A percentile compares a stretch with the other conserved stretches of the same genome.
These are phyloP conservation scores for Sminthurinus aureus DNA, from an alignment of 2,888 invertebrate genomes.

Conservation along the genomic window DNA sequence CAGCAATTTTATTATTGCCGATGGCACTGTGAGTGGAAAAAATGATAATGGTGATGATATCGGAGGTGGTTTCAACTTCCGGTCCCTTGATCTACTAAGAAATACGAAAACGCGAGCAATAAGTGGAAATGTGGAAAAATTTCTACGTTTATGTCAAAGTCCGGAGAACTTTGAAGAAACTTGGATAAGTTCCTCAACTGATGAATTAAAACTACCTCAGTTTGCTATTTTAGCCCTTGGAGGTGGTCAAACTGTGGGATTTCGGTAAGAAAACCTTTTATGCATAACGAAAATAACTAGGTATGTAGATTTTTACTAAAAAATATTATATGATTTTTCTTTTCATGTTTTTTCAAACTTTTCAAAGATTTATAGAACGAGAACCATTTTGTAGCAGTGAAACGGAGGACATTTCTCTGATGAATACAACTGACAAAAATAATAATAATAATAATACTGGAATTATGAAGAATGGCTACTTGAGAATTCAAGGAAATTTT, in stretches of 20 bases:
- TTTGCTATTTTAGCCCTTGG: background rate
- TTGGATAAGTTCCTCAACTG: background rate
- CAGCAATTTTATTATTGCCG: background rate
- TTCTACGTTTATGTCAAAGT: background rate
- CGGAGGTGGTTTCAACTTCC: too few relatives aligned
- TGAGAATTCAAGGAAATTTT: constrained; percentile 14
- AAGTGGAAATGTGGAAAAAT: background rate
- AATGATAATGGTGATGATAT: background rate
- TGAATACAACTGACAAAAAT: background rate
- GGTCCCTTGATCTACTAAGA: too few relatives aligned
- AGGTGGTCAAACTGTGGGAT: background rate
- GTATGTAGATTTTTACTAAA: background rate
- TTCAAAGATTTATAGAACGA: background rate
- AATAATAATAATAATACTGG: constrained; percentile 12
- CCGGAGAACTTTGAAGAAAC: background rate
- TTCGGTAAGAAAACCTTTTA: background rate
- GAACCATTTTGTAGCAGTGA: constrained; percentile 12
- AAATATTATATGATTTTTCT: background rate
- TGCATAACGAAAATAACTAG: background rate
- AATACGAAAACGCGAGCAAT: too few relatives aligned
- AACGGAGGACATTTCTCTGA: background rate
- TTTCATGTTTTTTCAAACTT: background rate
- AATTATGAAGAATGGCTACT: constrained; percentile 21
- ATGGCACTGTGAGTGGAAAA: background rate
- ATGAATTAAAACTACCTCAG: background rate